Conservation (phyloP, 1,140 invertebrate genomes). For the Musca vetustissima region DNA sequence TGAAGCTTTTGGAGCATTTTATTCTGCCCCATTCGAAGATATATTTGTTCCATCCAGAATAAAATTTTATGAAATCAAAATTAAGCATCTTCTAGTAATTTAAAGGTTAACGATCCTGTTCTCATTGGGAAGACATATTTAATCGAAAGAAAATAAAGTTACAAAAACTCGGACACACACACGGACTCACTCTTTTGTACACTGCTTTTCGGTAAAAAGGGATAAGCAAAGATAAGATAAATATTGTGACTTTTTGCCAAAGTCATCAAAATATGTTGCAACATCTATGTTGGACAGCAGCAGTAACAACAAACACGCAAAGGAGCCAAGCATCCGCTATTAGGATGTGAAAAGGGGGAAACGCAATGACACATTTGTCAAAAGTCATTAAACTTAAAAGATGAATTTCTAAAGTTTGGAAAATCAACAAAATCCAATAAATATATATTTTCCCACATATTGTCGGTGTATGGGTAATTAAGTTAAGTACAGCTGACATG, state of each 20-base stretch:
- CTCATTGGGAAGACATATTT: too few species aligned
- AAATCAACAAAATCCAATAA: too few species aligned
- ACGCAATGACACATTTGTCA: not conserved
- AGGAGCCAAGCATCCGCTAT: not conserved
- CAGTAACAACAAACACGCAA: not conserved
- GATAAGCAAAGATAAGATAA: not conserved
- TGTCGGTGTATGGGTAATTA: not conserved
- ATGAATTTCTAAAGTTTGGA: too few species aligned
- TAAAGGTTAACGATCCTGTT: not conserved
- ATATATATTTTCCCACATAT: too few species aligned
- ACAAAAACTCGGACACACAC: not conserved
- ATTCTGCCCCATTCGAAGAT: too few species aligned
- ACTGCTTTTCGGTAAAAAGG: too few species aligned
- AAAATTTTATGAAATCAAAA: too few species aligned
- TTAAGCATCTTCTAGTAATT: not conserved
- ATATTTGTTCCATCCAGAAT: too few species aligned
- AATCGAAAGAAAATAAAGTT: not conserved
- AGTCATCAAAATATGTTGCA: slow-evolving; percentile 23
- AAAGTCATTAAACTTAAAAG: slow-evolving; percentile 18
- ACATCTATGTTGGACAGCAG: not conserved
- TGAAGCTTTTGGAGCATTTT: too few species aligned
- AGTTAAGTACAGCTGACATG: not conserved
- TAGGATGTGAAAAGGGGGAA: not conserved
- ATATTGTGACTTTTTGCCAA: slow-evolving; percentile 5
- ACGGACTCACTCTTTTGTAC: too few species aligned